Percentiles rank a stretch among this genome's conserved stretches.
Conservation (phyloP, 2,113 vertebrate genomes). For the Helogale parvula region DNA sequence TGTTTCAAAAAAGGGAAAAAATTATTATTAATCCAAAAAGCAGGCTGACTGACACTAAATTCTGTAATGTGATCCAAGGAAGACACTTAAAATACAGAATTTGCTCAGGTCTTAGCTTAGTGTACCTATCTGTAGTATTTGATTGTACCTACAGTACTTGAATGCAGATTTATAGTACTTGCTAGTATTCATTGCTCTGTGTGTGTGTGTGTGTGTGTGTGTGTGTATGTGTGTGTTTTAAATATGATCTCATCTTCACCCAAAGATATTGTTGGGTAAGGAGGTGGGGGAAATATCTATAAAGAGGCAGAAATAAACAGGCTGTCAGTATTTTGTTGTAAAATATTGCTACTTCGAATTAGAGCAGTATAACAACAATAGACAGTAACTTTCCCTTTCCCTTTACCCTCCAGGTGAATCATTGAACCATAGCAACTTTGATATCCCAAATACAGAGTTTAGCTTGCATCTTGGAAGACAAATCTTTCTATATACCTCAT, state of each 20-base stretch:
- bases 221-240: background rate
- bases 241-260: constrained; percentile 53
- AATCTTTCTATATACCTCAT: background rate
- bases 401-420: background rate
- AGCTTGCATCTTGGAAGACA: background rate
- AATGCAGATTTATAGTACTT: constrained; percentile 14
- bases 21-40: background rate
- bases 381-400: background rate
- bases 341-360: constrained; percentile 23
- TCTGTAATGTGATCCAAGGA: constrained; percentile 7
- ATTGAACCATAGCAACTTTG: background rate
- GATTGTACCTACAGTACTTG: background rate
- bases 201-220: background rate
- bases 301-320: constrained; percentile 34
- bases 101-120: background rate
- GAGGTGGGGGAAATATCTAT: background rate
- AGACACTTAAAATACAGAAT: constrained; percentile 3
- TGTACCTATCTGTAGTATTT: too few species aligned
- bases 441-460: constrained; percentile 1
- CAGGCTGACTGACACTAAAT: background rate
- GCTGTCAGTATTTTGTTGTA: background rate
- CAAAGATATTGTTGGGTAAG: background rate
- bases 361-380: constrained; percentile 12
- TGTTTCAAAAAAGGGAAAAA: constrained; percentile 8
- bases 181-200: background rate